Base-by-base conservation (phyloP, 2,797 vertebrate species). In the Tokudaia tokunoshimensis region DNA sequence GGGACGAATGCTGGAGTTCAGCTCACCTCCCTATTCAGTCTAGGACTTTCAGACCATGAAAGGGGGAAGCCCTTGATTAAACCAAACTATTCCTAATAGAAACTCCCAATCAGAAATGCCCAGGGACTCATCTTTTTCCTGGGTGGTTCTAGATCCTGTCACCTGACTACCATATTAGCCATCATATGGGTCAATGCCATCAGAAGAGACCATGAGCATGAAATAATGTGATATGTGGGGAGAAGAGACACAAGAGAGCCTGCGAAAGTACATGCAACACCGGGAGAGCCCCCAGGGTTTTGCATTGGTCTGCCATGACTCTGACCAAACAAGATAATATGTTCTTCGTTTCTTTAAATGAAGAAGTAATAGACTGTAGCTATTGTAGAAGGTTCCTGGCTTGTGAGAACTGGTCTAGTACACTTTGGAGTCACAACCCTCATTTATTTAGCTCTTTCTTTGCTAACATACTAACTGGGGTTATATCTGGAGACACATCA, bases 381-480 rank as follows among this genome's bases (percentile, higher is more conserved):
- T 47, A 22, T 80, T 7, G 41, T 75, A 75, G 57, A 70, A 89
- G 26, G n/a, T 82, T 86, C 37, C 29, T 55, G 24, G 37, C 4
- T 65, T 93, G 15, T 91, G 52, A 89, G 79, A 75, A 67, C 76
- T 79, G 82, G 7, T 57, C 26, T 22, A 75, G 19, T 2, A 12
- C 84, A 3, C 34, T 94, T 96, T 84, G 70, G 26, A 50, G 72
- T 93, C 15, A 26, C 37, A 84, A 13, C 44, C 37, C 61, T 92
- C 80, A 34, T 94, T 80, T 86, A 14, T 83, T 72, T 85, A 89
- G 20, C 19, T 81, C 13, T 95, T 96, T 86, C 44, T 83, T 92
- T 82, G 87, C 41, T 55, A 72, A 87, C 7, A 44, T 76, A 82
- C 83, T 91, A 76, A 80, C 15, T 95, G 67, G 1, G 13, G 50